Base-by-base conservation (phyloP, 2,797 vertebrate genomes). In the Cichlasoma orientale region DNA sequence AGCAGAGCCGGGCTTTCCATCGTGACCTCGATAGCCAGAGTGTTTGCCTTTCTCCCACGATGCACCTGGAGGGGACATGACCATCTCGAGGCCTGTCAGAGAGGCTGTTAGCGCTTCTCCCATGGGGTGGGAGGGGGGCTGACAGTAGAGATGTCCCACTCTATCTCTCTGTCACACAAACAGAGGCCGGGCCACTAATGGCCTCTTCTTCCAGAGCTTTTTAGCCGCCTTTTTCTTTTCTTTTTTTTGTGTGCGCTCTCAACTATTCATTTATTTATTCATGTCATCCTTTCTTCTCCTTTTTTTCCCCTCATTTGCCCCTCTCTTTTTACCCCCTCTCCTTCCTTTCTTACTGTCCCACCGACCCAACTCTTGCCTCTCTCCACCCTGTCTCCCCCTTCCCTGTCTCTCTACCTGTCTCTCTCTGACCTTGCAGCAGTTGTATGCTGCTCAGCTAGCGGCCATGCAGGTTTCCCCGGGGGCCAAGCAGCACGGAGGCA, bases 391-490 rank as follows among this genome's bases (percentile, higher is more conserved):
- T 82, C 72, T 69, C 75, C 69, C 78, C 78, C 38, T 31, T 78
- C 50, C 77, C 41, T 12, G 59, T 66, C 75, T 74, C 53, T 66
- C 73, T 71, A 70, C 76, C 86, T 80, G 59, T 83, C 85, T 89
- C 61, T 83, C 90, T 83, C 90, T 81, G 86, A 84, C 89, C 78
- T 81, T 86, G 89, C 93, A 99, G 98, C 98, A 99, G 95, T 96
- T 99, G 91, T 99, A 99, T 85, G 98, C 98, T 72, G 98, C 98
- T 90, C 98, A 99, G 89, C 95, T 99, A 90, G 98, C 98, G 56
- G 98, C 98, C 56, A 99, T 99, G 98, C 98, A 99, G 93, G 97
- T 98, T 41, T 99, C 98, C 90, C 98, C 98, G 0, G 98, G 98
- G 94, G 96, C 96, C 84, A 99, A 99, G 95, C 96, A 98, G 89